Evolutionary conservation across 2,113 vertebrate genomes (phyloP).

Genomic region (Ancistrus triradiatus): DNA sequence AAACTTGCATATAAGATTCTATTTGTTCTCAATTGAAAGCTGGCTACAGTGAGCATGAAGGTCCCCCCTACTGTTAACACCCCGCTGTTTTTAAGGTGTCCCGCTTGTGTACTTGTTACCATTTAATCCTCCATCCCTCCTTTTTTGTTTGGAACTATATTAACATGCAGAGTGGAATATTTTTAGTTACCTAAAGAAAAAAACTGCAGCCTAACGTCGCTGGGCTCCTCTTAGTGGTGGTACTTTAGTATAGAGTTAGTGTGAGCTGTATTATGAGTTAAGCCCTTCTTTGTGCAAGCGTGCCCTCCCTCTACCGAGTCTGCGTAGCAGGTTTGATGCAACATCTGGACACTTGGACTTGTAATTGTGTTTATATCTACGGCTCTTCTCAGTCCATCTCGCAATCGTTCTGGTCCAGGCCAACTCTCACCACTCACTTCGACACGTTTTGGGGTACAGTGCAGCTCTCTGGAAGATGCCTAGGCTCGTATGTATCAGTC

Average conservation of each 20-base stretch:
- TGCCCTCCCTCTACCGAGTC: slow-evolving; percentile 36
- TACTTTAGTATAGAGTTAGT: slow-evolving; percentile 47
- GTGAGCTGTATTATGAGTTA: slow-evolving; percentile 43
- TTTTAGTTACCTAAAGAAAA: slow-evolving; percentile 61
- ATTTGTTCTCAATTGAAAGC: slow-evolving; percentile 67
- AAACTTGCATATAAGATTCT: slow-evolving; percentile 72
- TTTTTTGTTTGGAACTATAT: slow-evolving; percentile 57
- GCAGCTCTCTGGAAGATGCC: slow-evolving; percentile 1
- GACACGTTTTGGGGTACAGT: slow-evolving; percentile 25
- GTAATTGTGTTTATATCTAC: slow-evolving; percentile 46
- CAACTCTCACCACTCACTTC: slow-evolving; percentile 45
- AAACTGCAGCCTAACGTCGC: slow-evolving; percentile 33
- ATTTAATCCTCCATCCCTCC: slow-evolving; percentile 40
- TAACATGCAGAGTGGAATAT: slow-evolving; percentile 60
- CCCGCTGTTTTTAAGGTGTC: slow-evolving; percentile 51
- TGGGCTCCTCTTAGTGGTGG: slow-evolving; percentile 44
- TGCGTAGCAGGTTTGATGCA: slow-evolving; percentile 56
- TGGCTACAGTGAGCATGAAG: slow-evolving; percentile 62
- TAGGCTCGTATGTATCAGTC: slow-evolving; percentile 2
- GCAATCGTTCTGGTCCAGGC: too few relatives aligned
- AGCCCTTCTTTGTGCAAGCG: slow-evolving; percentile 25
- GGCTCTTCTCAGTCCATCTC: slow-evolving; percentile 67
- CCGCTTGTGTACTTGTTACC: slow-evolving; percentile 66
- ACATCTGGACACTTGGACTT: slow-evolving; percentile 45
- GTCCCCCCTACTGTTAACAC: slow-evolving; percentile 56